Evolutionary conservation across 2,113 vertebrate genomes (phyloP).

Genomic region (Aphyosemion australe): DNA sequence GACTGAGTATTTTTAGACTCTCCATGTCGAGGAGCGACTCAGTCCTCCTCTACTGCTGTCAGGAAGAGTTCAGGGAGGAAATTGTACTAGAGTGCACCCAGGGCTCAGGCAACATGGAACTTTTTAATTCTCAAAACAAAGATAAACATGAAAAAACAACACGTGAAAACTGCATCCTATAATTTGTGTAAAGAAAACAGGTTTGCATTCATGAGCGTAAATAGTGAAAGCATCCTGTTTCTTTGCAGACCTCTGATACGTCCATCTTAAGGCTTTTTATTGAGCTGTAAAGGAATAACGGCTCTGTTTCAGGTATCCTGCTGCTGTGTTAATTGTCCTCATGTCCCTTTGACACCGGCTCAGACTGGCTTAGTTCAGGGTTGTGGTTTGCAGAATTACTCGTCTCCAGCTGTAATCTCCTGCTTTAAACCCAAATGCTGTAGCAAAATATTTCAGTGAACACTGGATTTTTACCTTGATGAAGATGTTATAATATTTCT

Average conservation of each 20-base stretch:
- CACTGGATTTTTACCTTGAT: constrained; percentile 40
- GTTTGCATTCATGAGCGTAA: neutral
- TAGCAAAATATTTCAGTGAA: constrained; percentile 52
- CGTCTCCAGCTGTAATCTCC: constrained; percentile 52
- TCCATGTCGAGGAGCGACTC: constrained; percentile 10
- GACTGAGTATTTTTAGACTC: constrained; percentile 58
- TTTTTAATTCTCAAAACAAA: neutral
- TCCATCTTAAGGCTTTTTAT: constrained; percentile 54
- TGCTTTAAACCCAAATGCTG: constrained; percentile 50
- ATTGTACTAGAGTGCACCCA: neutral
- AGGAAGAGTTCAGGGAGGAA: constrained; percentile 10
- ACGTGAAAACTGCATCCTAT: no score
- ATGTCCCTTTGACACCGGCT: constrained; percentile 56
- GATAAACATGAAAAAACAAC: neutral
- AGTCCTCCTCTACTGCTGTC: constrained; percentile 6
- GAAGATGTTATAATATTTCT: constrained; percentile 67
- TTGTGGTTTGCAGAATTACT: constrained; percentile 53
- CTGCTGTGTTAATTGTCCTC: constrained; percentile 57
- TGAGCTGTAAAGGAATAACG: constrained; percentile 49
- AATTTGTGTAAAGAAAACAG: no score
- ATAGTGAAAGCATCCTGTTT: constrained; percentile 15
- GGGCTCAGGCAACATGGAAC: neutral
- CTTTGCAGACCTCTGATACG: constrained; percentile 43
- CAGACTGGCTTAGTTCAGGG: constrained; percentile 67
- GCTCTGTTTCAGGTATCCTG: constrained; percentile 15